phyloP scores from a whole-genome alignment of 2,113 vertebrate species.

The Myrmophylax atrothorax region DNA sequence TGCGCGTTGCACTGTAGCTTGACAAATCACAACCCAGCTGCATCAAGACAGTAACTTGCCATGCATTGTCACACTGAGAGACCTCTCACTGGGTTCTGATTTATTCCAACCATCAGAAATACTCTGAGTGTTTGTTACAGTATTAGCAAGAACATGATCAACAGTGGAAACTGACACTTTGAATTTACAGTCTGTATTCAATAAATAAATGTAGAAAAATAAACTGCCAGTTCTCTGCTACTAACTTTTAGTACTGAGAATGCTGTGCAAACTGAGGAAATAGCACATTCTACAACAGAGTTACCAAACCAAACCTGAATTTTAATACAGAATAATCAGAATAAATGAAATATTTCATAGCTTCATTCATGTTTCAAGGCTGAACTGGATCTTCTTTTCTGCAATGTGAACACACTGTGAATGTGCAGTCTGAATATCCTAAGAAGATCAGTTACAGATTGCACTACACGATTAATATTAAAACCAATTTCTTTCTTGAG shows the following conservation, averaged over 20 bases:
- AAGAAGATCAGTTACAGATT: background rate
- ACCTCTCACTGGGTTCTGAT: background rate
- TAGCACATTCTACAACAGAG: background rate
- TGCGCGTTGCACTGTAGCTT: background rate
- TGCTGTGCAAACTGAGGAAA: background rate
- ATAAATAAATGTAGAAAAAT: background rate
- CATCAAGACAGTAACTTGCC: background rate
- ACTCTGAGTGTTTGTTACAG: background rate
- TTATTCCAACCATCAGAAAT: background rate
- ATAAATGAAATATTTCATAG: background rate
- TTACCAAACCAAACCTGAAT: background rate
- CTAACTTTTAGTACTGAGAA: background rate
- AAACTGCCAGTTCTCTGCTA: background rate
- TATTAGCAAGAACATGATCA: background rate
- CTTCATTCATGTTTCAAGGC: background rate
- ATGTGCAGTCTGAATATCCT: background rate
- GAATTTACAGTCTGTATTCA: background rate
- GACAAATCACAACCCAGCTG: constrained; percentile 6
- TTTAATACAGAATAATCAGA: background rate
- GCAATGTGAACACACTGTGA: background rate
- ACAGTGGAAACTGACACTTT: background rate
- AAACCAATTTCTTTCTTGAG: background rate
- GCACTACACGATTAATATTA: background rate
- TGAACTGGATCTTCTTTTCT: background rate
- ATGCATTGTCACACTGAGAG: background rate